Conservation (phyloP, 1,140 invertebrate species). For the Pygmarrhopalites habei region DNA sequence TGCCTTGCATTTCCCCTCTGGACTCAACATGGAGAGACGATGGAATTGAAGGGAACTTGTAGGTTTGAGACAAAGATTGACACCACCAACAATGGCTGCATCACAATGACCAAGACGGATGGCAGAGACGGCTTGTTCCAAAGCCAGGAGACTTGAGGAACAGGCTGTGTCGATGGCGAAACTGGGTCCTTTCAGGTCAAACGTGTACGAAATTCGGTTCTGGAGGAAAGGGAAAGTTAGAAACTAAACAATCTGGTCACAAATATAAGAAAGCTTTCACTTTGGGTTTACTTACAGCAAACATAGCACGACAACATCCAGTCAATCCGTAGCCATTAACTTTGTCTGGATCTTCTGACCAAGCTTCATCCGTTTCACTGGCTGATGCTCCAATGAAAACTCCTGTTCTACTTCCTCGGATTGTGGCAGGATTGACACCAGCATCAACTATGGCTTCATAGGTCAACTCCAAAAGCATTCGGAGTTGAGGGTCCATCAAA, state of each 20-base stretch:
- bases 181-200: conserved; percentile 86
- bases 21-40: conserved; percentile 79
- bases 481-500: conserved; percentile 88
- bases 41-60: conserved; percentile 86
- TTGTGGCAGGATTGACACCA: conserved; percentile 68
- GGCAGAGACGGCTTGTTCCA: conserved; percentile 75
- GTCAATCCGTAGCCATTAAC: conserved; percentile 87
- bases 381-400: conserved; percentile 74
- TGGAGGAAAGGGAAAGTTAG: too few relatives aligned
- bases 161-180: conserved; percentile 92
- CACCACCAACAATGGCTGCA: conserved; percentile 82
- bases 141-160: conserved; percentile 80
- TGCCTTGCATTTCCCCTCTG: conserved; percentile 82
- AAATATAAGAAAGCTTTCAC: too few relatives aligned
- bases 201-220: conserved; percentile 92
- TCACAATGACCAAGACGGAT: conserved; percentile 83
- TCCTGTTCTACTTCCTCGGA: conserved; percentile 74
- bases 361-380: conserved; percentile 77
- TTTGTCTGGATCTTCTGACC: conserved; percentile 62
- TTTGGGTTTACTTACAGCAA: too few relatives aligned
- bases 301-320: conserved; percentile 48
- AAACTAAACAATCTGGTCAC: too few relatives aligned
- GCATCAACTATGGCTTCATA: conserved; percentile 93
- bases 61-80: conserved; percentile 74
- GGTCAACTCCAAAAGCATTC: conserved; percentile 84